Conservation (phyloP, 2,797 vertebrate species). For the Semaprochilodus insignis region DNA sequence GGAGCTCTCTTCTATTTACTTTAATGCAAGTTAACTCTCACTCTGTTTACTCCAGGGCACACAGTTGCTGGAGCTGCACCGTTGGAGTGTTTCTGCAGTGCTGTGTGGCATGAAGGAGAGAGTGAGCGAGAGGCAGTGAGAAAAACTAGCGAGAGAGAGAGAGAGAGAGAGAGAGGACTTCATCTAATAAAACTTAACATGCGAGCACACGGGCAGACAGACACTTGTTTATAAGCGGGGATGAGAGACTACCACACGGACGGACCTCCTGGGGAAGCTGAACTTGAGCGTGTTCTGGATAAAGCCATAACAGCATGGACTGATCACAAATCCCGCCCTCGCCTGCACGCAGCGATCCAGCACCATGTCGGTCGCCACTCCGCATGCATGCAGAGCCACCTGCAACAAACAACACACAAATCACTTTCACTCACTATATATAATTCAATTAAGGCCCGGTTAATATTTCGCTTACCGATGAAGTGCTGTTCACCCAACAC, state of each 20-base stretch:
- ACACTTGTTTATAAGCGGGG: constrained; percentile 13
- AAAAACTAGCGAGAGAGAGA: neutral
- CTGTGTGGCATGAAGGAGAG: constrained; percentile 5
- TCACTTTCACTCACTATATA: neutral
- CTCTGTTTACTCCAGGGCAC: neutral
- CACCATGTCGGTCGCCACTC: constrained; percentile 98
- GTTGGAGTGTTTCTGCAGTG: neutral
- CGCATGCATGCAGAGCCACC: constrained; percentile 96
- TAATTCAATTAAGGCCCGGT: too few relatives aligned
- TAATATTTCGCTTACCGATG: too few relatives aligned
- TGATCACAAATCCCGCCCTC: constrained; percentile 87
- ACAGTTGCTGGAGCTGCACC: neutral
- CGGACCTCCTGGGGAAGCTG: constrained; percentile 91
- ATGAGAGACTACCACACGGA: neutral
- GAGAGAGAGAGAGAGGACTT: neutral
- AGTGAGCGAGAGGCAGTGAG: neutral
- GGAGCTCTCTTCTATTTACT: neutral
- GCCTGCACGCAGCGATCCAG: constrained; percentile 88
- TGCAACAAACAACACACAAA: constrained; percentile 59
- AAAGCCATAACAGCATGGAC: constrained; percentile 97
- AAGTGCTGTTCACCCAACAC: too few relatives aligned
- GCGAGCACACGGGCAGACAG: constrained; percentile 11
- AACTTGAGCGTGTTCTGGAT: constrained; percentile 95
- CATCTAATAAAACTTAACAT: constrained; percentile 36
- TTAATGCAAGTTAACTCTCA: constrained; percentile 14